phyloP scores from a whole-genome alignment of 2,113 vertebrate species.

The Solea senegalensis region DNA sequence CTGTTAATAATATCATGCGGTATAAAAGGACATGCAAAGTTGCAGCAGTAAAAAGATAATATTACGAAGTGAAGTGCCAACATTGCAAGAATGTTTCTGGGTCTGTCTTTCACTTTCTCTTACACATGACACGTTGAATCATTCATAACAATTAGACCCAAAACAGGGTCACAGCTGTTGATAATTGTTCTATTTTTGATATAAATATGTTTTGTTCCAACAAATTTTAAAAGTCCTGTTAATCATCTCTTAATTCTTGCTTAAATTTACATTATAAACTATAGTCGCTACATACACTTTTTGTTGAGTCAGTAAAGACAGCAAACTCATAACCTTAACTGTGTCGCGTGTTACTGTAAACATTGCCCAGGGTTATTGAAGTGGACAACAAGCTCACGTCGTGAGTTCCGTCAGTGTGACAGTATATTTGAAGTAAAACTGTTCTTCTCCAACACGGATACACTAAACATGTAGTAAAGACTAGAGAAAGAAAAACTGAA shows the following conservation, averaged over 20 bases:
- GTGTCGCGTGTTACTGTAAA: background rate
- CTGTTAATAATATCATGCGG: conserved; percentile 24
- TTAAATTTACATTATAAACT: too few species aligned
- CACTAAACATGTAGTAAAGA: background rate
- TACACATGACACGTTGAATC: background rate
- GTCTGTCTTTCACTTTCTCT: background rate
- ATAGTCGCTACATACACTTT: background rate
- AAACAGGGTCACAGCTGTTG: too few species aligned
- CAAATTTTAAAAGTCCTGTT: too few species aligned
- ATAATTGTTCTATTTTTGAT: too few species aligned
- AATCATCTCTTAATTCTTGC: too few species aligned
- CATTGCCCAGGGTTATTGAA: background rate
- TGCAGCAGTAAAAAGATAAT: background rate
- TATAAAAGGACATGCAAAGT: conserved; percentile 7
- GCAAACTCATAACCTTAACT: background rate
- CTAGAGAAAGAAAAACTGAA: background rate
- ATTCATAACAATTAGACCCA: too few species aligned
- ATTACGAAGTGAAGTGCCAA: background rate
- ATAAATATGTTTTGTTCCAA: too few species aligned
- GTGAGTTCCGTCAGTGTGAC: background rate
- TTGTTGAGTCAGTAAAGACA: background rate
- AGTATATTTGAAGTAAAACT: background rate
- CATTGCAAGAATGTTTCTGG: background rate
- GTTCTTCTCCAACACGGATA: background rate
- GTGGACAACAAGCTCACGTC: background rate